Evolutionary conservation across 2,113 vertebrate species (phyloP), one percentile per base, ranked within the genome.

Genomic region (Seriola quinqueradiata): DNA sequence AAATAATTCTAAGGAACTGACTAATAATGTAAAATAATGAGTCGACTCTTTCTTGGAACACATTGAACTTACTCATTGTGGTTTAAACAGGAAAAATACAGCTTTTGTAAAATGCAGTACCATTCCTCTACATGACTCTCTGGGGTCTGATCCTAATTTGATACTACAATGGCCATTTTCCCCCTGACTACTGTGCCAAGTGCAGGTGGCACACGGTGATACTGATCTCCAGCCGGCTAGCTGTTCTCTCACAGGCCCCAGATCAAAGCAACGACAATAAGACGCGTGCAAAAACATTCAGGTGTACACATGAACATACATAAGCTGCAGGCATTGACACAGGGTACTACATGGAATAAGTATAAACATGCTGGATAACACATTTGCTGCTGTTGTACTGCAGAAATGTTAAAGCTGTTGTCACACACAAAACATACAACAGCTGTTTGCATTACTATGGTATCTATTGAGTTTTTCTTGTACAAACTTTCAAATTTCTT

Each of bases 141-240:
- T 48, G 28, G 76, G 74, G 82, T 75, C 42, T 0, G 13, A 57
- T 71, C n/a, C 67, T 87, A 88, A 81, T 91, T 87, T 88, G 70
- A 76, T 46, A 65, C 25, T 19, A 91, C 92, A 92, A 92, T 93
- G 66, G 89, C 58, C 72, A 44, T 79, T 88, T 28, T 89, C 90
- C 88, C 90, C 70, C 63, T 11, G 21, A 67, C 48, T 80, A 5
- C 76, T 34, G 60, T 86, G 90, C 84, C 75, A 85, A 81, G 63
- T 40, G 65, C 90, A 91, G 89, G 86, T 92, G 87, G 84, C 79
- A 90, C 63, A 70, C 2, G 1, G 64, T 4, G 74, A 80, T 82
- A 77, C 50, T 52, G 50, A 59, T 84, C 77, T 72, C 54, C 52
- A 0, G 3, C 66, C 52, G 60, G 61, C n/a, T 8, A 1, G 46